Evolutionary conservation across 2,797 vertebrate genomes (phyloP).

Genomic region (Streptopelia turtur): DNA sequence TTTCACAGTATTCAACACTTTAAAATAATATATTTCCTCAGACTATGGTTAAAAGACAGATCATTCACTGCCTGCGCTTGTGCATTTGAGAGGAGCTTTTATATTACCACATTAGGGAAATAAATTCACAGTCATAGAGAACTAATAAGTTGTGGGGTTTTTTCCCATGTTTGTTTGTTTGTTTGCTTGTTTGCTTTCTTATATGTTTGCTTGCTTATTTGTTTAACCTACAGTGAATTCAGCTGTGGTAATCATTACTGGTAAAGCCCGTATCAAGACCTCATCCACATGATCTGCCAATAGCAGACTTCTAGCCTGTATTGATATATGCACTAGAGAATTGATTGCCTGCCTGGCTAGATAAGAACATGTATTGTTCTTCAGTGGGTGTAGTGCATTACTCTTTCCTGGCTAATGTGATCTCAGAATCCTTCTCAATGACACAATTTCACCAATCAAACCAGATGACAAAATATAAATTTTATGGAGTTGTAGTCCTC

Average conservation of each 20-base stretch:
- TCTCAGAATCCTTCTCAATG: constrained; percentile 69
- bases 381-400: constrained; percentile 60
- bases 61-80: background rate
- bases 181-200: background rate
- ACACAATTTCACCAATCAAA: constrained; percentile 73
- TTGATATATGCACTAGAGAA: constrained; percentile 65
- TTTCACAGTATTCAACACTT: background rate
- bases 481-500: constrained; percentile 73
- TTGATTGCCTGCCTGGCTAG: constrained; percentile 66
- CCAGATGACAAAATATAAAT: constrained; percentile 76
- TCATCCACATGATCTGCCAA: constrained; percentile 55
- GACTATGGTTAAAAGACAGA: background rate
- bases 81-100: background rate
- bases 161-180: background rate
- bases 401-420: constrained; percentile 66
- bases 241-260: constrained; percentile 28
- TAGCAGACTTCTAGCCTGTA: constrained; percentile 47
- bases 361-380: constrained; percentile 71
- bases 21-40: background rate
- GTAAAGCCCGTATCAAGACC: constrained; percentile 57
- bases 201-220: constrained; percentile 16
- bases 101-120: constrained; percentile 15
- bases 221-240: constrained; percentile 23
- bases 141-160: background rate
- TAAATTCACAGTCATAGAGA: background rate